Conservation (phyloP, 2,888 invertebrate genomes). For the Chorisops tibialis region DNA sequence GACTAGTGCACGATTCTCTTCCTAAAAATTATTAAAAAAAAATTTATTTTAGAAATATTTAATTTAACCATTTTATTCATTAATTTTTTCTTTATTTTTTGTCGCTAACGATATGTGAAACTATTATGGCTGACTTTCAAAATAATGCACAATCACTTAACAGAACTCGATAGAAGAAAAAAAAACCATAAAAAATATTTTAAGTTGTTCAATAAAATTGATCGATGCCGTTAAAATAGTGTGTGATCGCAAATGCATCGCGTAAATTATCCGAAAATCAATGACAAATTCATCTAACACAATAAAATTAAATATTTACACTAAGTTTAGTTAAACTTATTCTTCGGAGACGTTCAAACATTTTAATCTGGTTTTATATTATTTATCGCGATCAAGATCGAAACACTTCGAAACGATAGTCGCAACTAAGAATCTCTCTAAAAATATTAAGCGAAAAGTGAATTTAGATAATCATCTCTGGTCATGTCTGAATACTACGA, state of each 20-base stretch:
- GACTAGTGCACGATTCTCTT: constrained; percentile 80
- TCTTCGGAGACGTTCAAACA: constrained; percentile 12
- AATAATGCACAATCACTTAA: too few species aligned
- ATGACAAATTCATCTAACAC: too few species aligned
- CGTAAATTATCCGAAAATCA: too few species aligned
- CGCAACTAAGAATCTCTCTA: neutral
- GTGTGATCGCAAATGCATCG: too few species aligned
- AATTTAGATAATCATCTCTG: neutral
- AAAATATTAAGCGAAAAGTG: neutral
- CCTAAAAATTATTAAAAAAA: constrained; percentile 59
- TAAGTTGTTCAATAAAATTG: too few species aligned
- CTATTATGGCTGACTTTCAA: too few species aligned
- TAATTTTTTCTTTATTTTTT: too few species aligned
- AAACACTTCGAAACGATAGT: neutral
- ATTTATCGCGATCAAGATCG: neutral
- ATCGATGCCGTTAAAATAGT: too few species aligned
- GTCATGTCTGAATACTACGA: too few species aligned
- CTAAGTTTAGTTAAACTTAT: constrained; percentile 8
- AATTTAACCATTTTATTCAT: neutral
- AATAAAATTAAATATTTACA: constrained; percentile 4
- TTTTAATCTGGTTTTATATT: neutral
- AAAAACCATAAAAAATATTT: too few species aligned
- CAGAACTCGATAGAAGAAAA: too few species aligned
- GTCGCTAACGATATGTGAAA: too few species aligned
- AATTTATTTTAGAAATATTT: neutral